Percentiles rank a stretch among this genome's conserved stretches.
Evolutionary conservation across 2,888 invertebrate genomes (phyloP).

Genomic region (Masnerella sp.): DNA sequence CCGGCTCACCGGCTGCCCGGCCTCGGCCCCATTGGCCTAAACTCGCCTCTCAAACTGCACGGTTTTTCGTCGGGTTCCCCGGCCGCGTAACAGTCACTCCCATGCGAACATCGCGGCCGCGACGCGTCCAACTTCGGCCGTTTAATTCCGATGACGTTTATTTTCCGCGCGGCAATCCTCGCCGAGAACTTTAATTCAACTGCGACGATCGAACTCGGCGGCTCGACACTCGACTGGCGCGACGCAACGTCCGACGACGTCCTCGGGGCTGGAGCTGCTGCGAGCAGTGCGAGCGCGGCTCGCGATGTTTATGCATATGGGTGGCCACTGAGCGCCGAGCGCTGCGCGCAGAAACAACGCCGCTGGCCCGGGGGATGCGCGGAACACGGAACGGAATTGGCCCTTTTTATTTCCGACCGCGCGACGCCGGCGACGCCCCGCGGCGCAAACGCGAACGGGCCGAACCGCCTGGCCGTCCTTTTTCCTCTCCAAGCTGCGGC

Average conservation of each 20-base stretch:
- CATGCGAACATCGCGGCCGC: slow-evolving; percentile 23
- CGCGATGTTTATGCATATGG: slow-evolving; percentile 46
- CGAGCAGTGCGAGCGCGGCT: slow-evolving; percentile 27
- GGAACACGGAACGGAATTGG: slow-evolving; percentile 21
- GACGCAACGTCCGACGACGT: slow-evolving; percentile 21
- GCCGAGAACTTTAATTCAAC: too few species aligned
- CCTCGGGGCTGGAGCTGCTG: slow-evolving; percentile 22
- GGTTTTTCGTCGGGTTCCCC: slow-evolving; percentile 11
- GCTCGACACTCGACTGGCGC: slow-evolving; percentile 7
- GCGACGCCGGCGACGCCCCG: slow-evolving; percentile 24
- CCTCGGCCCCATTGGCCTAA: too few species aligned
- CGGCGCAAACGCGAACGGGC: slow-evolving; percentile 2
- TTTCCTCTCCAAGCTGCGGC: background rate
- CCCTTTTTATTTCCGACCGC: slow-evolving; percentile 19
- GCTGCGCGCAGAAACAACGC: slow-evolving; percentile 43
- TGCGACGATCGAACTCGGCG: background rate
- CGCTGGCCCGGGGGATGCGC: slow-evolving; percentile 25
- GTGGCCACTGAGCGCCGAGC: slow-evolving; percentile 49
- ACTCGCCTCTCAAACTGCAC: too few species aligned
- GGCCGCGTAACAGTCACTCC: slow-evolving; percentile 29
- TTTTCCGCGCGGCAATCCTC: background rate
- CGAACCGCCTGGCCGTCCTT: background rate
- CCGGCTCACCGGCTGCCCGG: too few species aligned
- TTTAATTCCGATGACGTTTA: background rate
- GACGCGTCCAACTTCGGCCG: slow-evolving; percentile 31